These are phyloP conservation scores for Lasioglossum pauxillum DNA, from an alignment of 2,888 invertebrate genomes.

Conservation along the genomic window DNA sequence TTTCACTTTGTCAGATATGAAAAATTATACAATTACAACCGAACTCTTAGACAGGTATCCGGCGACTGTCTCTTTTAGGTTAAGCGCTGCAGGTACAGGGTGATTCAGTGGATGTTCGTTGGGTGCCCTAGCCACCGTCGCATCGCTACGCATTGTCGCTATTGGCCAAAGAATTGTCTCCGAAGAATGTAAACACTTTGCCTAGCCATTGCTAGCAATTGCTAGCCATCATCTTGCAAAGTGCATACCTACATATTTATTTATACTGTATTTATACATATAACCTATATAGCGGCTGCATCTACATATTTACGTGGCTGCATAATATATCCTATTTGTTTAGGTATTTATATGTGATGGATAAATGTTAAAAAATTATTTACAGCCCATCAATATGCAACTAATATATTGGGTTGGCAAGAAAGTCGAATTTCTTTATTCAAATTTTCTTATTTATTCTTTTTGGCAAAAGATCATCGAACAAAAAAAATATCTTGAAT, in stretches of 20 bases:
- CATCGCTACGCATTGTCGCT: neutral
- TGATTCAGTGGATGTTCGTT: neutral
- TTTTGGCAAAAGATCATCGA: too few species aligned
- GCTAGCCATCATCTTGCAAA: too few species aligned
- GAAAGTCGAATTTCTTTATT: too few species aligned
- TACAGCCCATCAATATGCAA: neutral
- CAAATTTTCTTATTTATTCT: too few species aligned
- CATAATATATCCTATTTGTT: neutral
- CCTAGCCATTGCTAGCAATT: neutral
- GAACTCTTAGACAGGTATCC: constrained; percentile 36
- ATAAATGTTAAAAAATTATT: neutral
- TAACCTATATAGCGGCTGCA: neutral
- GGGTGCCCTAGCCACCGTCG: neutral
- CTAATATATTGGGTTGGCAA: neutral
- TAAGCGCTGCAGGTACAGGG: constrained; percentile 25
- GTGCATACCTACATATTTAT: too few species aligned
- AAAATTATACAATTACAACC: neutral
- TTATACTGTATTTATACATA: too few species aligned
- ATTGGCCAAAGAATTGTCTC: neutral
- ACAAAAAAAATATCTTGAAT: too few species aligned
- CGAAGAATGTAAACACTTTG: neutral
- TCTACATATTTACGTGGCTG: neutral
- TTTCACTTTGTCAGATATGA: constrained; percentile 1
- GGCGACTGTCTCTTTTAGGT: constrained; percentile 44
- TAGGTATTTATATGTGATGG: neutral